A percentile compares a stretch with the other conserved stretches of the same genome.
Conservation (phyloP, 2,113 vertebrate species). For the Oryzias celebensis region DNA sequence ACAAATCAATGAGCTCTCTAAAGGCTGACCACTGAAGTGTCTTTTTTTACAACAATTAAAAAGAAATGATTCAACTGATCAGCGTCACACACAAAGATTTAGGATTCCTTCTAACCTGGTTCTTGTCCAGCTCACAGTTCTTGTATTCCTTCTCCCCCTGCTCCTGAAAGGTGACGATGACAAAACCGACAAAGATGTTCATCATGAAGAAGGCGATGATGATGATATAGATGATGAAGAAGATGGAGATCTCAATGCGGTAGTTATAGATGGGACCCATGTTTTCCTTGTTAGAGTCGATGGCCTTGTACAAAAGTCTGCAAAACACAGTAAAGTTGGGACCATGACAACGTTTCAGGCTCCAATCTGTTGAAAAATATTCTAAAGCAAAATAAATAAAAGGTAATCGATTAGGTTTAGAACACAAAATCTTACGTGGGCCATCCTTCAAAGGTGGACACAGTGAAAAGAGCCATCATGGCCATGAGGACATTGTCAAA, state of each 20-base stretch:
- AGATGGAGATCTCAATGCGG: conserved; percentile 98
- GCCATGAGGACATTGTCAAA: conserved; percentile 97
- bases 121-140: conserved; percentile 99
- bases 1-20: neutral
- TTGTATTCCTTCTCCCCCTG: conserved; percentile 99
- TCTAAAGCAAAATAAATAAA: too few species aligned
- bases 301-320: conserved; percentile 95
- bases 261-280: conserved; percentile 96
- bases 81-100: neutral
- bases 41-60: neutral
- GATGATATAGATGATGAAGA: conserved; percentile 99
- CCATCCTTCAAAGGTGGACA: conserved; percentile 99
- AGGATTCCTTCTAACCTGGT: conserved; percentile 83
- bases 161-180: conserved; percentile 98
- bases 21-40: neutral
- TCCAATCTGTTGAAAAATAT: neutral
- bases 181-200: conserved; percentile 99
- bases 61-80: neutral
- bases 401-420: neutral
- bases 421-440: conserved; percentile 84
- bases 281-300: conserved; percentile 94
- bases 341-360: neutral
- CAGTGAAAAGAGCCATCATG: conserved; percentile 99
- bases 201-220: conserved; percentile 99
- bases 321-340: conserved; percentile 11